These are phyloP conservation scores for Rhynchonycteris naso DNA, from an alignment of 2,797 vertebrate genomes.

Conservation along the genomic window DNA sequence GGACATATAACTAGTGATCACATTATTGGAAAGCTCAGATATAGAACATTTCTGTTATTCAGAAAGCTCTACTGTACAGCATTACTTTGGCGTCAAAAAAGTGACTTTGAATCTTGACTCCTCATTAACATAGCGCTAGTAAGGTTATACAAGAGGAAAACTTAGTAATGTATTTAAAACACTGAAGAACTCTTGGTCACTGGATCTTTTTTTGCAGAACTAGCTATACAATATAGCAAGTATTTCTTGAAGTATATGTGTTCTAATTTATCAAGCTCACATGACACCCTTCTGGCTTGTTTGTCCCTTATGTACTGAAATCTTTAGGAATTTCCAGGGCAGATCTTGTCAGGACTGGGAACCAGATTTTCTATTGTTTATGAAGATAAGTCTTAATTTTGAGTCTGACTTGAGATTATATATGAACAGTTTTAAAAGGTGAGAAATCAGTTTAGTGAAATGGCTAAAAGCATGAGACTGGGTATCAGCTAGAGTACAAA, in stretches of 20 bases:
- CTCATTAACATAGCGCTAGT: slow-evolving; percentile 11
- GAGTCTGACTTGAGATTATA: background rate
- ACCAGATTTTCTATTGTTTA: background rate
- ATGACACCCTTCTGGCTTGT: background rate
- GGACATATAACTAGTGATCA: background rate
- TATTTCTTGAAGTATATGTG: background rate
- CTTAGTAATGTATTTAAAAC: background rate
- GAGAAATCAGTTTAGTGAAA: background rate
- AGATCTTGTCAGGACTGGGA: background rate
- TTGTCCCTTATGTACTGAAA: background rate
- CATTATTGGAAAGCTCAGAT: background rate
- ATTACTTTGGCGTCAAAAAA: background rate
- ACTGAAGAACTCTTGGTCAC: background rate
- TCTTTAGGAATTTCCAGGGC: background rate
- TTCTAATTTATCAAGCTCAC: background rate
- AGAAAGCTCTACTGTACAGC: background rate
- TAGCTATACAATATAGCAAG: background rate
- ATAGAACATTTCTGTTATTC: background rate
- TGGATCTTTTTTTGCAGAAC: background rate
- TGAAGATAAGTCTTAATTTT: slow-evolving; percentile 14
- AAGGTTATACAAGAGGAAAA: background rate
- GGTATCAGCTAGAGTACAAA: background rate
- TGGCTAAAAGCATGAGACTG: background rate
- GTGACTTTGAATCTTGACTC: background rate
- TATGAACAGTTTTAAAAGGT: slow-evolving; percentile 31